These are phyloP conservation scores for Crotalus helleri DNA, from an alignment of 2,113 vertebrate species.

Conservation along the genomic window DNA sequence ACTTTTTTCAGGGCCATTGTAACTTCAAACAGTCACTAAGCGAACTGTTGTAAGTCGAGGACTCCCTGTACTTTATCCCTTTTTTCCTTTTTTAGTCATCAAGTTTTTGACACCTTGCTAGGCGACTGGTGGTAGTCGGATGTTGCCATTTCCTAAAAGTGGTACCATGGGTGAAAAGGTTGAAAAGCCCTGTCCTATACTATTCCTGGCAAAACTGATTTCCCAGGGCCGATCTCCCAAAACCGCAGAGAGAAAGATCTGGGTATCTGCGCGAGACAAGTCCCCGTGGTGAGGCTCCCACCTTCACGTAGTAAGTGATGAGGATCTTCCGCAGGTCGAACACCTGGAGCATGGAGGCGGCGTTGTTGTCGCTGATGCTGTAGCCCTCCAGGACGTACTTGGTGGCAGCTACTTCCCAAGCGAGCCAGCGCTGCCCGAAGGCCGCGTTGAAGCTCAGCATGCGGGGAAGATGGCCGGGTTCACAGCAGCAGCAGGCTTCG, in stretches of 20 bases:
- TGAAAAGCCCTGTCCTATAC: too few relatives aligned
- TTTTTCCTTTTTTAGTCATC: too few relatives aligned
- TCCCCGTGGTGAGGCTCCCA: not conserved
- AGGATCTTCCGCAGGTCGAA: constrained; percentile 91
- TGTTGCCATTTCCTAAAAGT: too few relatives aligned
- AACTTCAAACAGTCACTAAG: too few relatives aligned
- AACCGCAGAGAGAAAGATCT: not conserved
- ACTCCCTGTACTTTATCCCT: too few relatives aligned
- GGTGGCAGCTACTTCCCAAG: constrained; percentile 89
- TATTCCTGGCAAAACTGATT: too few relatives aligned
- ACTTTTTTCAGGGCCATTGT: too few relatives aligned
- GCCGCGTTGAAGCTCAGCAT: constrained; percentile 89
- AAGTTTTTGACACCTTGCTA: too few relatives aligned
- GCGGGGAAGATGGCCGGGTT: constrained; percentile 86
- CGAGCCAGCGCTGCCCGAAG: constrained; percentile 91
- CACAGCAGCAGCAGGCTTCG: constrained; percentile 90
- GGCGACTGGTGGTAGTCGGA: too few relatives aligned
- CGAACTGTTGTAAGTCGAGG: too few relatives aligned
- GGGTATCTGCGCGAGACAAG: not conserved
- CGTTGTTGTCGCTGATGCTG: constrained; percentile 91
- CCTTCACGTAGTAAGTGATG: constrained; percentile 92
- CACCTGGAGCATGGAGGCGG: constrained; percentile 89
- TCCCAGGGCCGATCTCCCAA: too few relatives aligned
- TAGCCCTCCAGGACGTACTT: constrained; percentile 91
- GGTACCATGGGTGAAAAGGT: too few relatives aligned